Conservation (phyloP, 2,113 vertebrate genomes). For the Silurus asotus region DNA sequence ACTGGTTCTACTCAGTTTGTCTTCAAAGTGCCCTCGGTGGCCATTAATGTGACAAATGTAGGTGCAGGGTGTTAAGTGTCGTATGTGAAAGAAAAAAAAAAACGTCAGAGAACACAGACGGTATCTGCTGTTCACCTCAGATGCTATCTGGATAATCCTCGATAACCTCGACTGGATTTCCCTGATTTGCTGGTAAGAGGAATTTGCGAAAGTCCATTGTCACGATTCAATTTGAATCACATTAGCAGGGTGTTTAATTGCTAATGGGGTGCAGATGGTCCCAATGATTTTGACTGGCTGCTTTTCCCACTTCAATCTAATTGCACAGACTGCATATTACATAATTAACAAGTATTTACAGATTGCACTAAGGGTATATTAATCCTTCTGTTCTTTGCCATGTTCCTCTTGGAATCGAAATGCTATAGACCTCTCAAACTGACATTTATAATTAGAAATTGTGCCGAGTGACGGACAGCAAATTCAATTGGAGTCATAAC, state of each 20-base stretch:
- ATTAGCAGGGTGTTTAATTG: conserved; percentile 44
- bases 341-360: conserved; percentile 46
- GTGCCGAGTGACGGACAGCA: conserved; percentile 21
- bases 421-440: conserved; percentile 9
- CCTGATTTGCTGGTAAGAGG: conserved; percentile 35
- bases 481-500: background rate
- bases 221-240: conserved; percentile 46
- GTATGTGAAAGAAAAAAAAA: background rate
- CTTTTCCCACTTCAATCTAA: conserved; percentile 32
- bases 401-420: background rate
- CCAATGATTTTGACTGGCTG: conserved; percentile 28
- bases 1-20: conserved; percentile 9
- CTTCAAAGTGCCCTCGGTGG: background rate
- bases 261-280: conserved; percentile 41
- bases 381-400: conserved; percentile 23
- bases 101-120: conserved; percentile 6
- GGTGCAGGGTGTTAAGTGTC: conserved; percentile 7
- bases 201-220: conserved; percentile 41
- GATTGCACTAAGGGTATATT: conserved; percentile 24
- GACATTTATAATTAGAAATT: conserved; percentile 16
- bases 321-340: conserved; percentile 41
- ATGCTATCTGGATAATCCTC: conserved; percentile 41
- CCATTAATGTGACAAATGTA: conserved; percentile 27
- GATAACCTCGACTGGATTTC: conserved; percentile 33
- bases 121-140: conserved; percentile 16